Conservation (phyloP, 1,140 invertebrate genomes). For the Pantala flavescens region DNA sequence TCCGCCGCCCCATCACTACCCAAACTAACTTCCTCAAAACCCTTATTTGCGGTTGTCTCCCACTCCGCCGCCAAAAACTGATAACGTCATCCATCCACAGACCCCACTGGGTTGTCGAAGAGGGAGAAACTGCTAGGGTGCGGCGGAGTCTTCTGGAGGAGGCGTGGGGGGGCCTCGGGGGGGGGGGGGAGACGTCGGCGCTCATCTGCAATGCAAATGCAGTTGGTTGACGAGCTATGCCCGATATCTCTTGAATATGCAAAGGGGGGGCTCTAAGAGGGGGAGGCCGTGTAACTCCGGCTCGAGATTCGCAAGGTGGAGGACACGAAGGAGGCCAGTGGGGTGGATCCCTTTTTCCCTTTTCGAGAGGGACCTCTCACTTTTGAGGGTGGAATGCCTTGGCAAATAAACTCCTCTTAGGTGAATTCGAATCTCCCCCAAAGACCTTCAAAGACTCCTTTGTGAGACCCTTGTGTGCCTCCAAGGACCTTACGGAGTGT, state of each 20-base stretch:
- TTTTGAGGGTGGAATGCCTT: neutral
- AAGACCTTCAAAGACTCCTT: neutral
- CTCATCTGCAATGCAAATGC: slow-evolving; percentile 8
- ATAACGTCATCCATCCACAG: neutral
- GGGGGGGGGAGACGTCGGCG: neutral
- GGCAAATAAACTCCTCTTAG: slow-evolving; percentile 5
- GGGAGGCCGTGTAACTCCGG: neutral
- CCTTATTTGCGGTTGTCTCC: neutral
- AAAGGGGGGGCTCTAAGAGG: neutral
- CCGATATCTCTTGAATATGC: slow-evolving; percentile 2
- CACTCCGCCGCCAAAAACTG: neutral
- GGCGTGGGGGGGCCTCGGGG: neutral
- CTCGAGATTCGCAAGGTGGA: neutral
- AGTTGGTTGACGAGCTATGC: neutral
- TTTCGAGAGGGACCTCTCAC: no score
- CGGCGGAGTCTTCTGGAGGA: no score
- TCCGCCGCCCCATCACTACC: neutral
- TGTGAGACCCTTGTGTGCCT: neutral
- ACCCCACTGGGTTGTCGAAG: neutral
- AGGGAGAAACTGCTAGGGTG: no score
- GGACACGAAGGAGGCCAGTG: neutral
- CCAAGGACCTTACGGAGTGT: neutral
- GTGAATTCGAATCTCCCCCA: neutral
- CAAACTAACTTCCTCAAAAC: neutral
- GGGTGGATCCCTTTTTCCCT: neutral